Evolutionary conservation across 2,797 vertebrate species (phyloP), one percentile per base, ranked within the genome.

Genomic region (Heliangelus exortis): DNA sequence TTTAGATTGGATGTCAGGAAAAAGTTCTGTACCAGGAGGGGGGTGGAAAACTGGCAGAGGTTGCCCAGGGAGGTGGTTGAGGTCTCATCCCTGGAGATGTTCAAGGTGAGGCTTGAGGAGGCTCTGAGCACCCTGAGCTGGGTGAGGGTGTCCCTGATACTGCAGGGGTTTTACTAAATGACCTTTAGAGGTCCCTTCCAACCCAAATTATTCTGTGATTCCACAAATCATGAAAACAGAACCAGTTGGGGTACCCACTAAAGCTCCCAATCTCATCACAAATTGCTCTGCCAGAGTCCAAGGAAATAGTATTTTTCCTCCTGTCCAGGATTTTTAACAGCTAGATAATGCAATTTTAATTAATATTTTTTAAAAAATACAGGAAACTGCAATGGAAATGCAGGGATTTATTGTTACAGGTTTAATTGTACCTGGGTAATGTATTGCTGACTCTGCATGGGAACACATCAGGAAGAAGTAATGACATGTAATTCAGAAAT

Each of bases 401-500:
- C 26, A 50, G 20, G 72, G 43, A 36, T 36, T 57, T 57, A 12
- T 7, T 36, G 50, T 57, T 63, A 36, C 9, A 57, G 43, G 36
- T n/a, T n/a, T 36, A 36, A 63, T 9, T 69, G 82, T 10, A 36
- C 25, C 9, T 8, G 31, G 1, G 15, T 6, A n/a, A n/a, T 20
- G 8, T 16, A 8, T 34, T 50, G 25, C 18, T 50, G 71, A n/a
- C 10, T 39, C 6, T 41, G 6, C 29, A 10, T 0, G 1, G 45
- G 47, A 36, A 20, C 22, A 10, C 5, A 8, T 26, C 15, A 10
- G 4, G 2, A 31, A 48, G 41, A 61, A 61, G 41, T 74, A 45
- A 1, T 1, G 1, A 33, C 0, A 4, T 17, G 28, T 29, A 54
- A 31, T 34, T 54, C 47, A 62, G 34, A 81, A 61, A 48, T 41